phyloP scores from a whole-genome alignment of 2,888 invertebrate species.

The Drosophila kanekoi region DNA sequence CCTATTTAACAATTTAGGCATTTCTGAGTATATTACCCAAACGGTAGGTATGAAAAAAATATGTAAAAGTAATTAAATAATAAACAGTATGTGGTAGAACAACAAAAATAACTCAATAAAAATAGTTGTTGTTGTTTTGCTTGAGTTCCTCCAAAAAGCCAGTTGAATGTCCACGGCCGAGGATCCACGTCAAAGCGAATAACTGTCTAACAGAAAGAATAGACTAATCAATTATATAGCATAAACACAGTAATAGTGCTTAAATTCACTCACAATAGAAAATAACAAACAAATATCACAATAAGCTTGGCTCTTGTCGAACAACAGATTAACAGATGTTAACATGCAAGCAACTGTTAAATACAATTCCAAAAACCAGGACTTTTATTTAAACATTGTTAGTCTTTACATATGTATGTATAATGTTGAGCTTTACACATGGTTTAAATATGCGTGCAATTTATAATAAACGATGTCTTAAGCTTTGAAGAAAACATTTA shows the following conservation, averaged over 20 bases:
- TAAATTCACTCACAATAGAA: not conserved
- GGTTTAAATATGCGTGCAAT: not conserved
- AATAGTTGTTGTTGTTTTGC: not conserved
- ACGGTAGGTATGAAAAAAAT: not conserved
- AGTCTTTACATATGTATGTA: not conserved
- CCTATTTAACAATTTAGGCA: not conserved
- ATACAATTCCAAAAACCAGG: not conserved
- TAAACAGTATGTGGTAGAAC: not conserved
- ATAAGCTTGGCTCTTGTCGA: not conserved
- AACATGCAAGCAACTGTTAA: not conserved
- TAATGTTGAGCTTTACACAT: not conserved
- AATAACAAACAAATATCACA: not conserved
- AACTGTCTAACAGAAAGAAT: slow-evolving; percentile 3
- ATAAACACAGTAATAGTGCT: no score
- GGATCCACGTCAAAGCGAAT: not conserved
- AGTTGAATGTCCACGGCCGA: slow-evolving; percentile 2
- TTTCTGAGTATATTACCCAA: slow-evolving; percentile 17
- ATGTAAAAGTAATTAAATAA: not conserved
- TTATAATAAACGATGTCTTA: not conserved
- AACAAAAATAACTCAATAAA: not conserved
- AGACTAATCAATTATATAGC: slow-evolving; percentile 2
- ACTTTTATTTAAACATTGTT: not conserved
- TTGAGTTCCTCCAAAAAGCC: not conserved
- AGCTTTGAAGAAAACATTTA: not conserved
- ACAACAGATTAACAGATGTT: not conserved